These are phyloP conservation scores for Caenorhabditis plicata DNA, from an alignment of 2,888 invertebrate species.

Conservation along the genomic window DNA sequence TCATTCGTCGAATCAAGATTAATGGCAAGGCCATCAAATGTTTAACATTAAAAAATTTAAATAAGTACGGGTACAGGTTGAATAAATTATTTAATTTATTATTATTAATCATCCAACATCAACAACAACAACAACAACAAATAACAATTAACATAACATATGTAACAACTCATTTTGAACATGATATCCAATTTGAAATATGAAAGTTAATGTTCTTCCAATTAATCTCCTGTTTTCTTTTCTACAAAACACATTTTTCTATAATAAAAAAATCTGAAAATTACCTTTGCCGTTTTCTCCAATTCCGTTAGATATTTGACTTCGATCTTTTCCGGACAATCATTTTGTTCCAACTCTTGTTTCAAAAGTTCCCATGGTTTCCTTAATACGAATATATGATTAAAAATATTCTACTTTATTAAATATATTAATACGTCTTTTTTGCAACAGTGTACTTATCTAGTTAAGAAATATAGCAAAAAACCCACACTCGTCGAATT, in stretches of 20 bases:
- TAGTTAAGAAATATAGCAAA: too few relatives aligned
- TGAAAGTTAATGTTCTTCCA: constrained; percentile 28
- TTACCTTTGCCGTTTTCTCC: constrained; percentile 26
- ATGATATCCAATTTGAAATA: constrained; percentile 27
- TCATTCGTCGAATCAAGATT: constrained; percentile 43
- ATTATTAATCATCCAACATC: too few relatives aligned
- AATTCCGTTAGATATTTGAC: constrained; percentile 38
- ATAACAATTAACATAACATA: constrained; percentile 2
- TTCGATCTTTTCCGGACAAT: constrained; percentile 21
- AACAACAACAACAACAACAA: constrained; percentile 4
- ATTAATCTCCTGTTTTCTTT: constrained; percentile 7
- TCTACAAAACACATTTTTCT: background rate
- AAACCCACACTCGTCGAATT: too few relatives aligned
- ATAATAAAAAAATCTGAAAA: background rate
- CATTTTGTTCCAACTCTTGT: constrained; percentile 23
- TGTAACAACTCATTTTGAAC: constrained; percentile 8
- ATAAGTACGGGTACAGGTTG: too few relatives aligned
- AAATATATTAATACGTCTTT: too few relatives aligned
- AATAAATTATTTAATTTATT: background rate
- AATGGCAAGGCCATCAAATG: constrained; percentile 41
- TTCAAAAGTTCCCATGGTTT: constrained; percentile 34
- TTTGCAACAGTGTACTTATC: too few relatives aligned
- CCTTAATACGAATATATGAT: constrained; percentile 17
- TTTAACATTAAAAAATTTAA: constrained; percentile 12
- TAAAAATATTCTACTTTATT: too few relatives aligned